A percentile compares a stretch with the other conserved stretches of the same genome.
phyloP scores from a whole-genome alignment of 2,797 vertebrate species.

The Betta splendens region DNA sequence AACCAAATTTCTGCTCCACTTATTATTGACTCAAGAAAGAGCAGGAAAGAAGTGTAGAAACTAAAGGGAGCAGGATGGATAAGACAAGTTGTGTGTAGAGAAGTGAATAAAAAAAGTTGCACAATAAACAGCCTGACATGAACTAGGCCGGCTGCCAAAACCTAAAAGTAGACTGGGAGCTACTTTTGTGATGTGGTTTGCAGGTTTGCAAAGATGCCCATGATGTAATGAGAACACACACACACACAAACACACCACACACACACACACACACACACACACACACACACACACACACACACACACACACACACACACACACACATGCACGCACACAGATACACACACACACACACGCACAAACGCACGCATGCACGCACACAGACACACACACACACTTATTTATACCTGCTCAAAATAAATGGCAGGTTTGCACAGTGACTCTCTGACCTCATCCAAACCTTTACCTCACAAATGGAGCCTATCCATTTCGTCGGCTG shows the following conservation, averaged over 20 bases:
- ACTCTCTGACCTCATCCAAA: too few species aligned
- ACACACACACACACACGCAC: slow-evolving; percentile 4
- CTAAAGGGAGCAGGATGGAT: slow-evolving; percentile 42
- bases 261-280: slow-evolving; percentile 12
- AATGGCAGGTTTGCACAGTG: too few species aligned
- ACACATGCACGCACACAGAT: too few species aligned
- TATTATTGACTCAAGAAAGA: slow-evolving; percentile 65
- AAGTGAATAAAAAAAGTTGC: slow-evolving; percentile 38
- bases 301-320: slow-evolving; percentile 1
- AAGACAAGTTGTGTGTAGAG: slow-evolving; percentile 17
- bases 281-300: slow-evolving; percentile 5
- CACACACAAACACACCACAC: background rate
- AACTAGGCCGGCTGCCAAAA: slow-evolving; percentile 30
- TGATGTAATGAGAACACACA: slow-evolving; percentile 22
- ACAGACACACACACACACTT: slow-evolving; percentile 4
- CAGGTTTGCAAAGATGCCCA: slow-evolving; percentile 16
- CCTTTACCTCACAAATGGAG: too few species aligned
- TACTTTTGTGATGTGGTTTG: slow-evolving; percentile 12
- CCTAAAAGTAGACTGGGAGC: slow-evolving; percentile 28
- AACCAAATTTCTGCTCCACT: slow-evolving; percentile 68
- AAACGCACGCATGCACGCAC: too few species aligned
- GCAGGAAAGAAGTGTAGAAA: slow-evolving; percentile 33
- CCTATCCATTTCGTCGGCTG: too few species aligned
- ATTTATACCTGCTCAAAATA: too few species aligned
- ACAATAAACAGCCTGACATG: slow-evolving; percentile 43